Base-by-base conservation (phyloP, 2,113 vertebrate genomes). In the Onychorhynchus coronatus region DNA sequence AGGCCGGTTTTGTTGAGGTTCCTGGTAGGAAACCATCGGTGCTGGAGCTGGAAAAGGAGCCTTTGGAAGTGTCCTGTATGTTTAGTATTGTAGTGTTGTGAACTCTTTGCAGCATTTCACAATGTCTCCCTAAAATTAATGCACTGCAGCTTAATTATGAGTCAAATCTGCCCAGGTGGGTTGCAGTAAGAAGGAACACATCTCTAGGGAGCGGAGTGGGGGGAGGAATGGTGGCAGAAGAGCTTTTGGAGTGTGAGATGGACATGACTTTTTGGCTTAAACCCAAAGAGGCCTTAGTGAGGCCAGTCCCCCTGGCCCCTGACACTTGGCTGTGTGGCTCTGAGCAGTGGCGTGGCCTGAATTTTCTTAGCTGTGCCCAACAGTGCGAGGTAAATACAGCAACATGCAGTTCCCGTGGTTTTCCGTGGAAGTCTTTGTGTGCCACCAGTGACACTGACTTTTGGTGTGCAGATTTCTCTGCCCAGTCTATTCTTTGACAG, bases 321-420 rank as follows among this genome's bases (percentile, higher is more conserved):
- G 70, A 4, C 50, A 9, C 16, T 31, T 55, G 73, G 15, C 23
- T 91, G 4, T 1, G 3, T 72, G 76, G 20, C 37, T 11, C 2
- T 66, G 59, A 49, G 2, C 59, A 77, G 18, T 35, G 33, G 6
- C 21, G 5, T 20, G 14, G 39, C 28, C 28, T 88, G 39, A 10
- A 6, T 56, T 65, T 39, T 41, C 8, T 17, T 61, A 17, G 24
- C 41, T 77, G 37, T 77, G 46, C 3, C 2, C 31, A 31, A 24
- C 6, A 9, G 2, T 24, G 23, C 24, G 22, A 19, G 41, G n/a
- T 47, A 65, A 61, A 37, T 24, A 22, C 0, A 14, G 49, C 41
- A 77, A 9, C 2, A 1, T 14, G 4, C 18, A 61, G 35, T 35
- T 46, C 9, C 55, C 6, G 0, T 1, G 22, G 2, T 4, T n/a